phyloP scores from a whole-genome alignment of 1,140 invertebrate species.

The Drosophila repleta region DNA sequence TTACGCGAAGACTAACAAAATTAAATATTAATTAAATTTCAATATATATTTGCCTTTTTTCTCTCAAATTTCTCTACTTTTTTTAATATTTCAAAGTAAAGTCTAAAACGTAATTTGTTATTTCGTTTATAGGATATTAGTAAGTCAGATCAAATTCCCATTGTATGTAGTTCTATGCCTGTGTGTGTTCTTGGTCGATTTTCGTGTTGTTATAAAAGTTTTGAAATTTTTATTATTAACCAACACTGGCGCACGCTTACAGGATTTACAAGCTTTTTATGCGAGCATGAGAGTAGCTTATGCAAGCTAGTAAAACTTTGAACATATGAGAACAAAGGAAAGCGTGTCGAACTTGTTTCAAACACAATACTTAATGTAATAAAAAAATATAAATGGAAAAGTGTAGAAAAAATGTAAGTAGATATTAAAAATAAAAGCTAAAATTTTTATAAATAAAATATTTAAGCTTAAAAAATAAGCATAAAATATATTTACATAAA shows the following conservation, averaged over 20 bases:
- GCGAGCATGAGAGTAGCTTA: neutral
- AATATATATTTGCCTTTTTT: no score
- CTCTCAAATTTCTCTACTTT: no score
- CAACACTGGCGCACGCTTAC: slow-evolving; percentile 10
- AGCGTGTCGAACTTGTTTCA: neutral
- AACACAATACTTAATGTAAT: no score
- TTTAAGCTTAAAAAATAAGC: no score
- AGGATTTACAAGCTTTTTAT: neutral
- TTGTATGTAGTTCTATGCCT: neutral
- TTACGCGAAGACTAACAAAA: no score
- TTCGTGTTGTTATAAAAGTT: slow-evolving; percentile 11
- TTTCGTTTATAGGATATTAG: neutral
- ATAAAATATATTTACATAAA: no score
- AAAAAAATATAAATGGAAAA: slow-evolving; percentile 1
- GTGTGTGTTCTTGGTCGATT: neutral
- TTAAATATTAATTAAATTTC: no score
- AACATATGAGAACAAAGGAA: neutral
- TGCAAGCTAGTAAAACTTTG: slow-evolving; percentile 1
- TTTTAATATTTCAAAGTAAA: no score
- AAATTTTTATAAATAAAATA: no score
- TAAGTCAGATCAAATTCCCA: no score
- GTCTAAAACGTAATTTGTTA: no score
- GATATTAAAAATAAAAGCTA: no score
- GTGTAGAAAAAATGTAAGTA: neutral
- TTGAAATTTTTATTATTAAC: slow-evolving; percentile 18